Evolutionary conservation across 2,888 invertebrate genomes (phyloP).

Genomic region (Drosophila barbarae): DNA sequence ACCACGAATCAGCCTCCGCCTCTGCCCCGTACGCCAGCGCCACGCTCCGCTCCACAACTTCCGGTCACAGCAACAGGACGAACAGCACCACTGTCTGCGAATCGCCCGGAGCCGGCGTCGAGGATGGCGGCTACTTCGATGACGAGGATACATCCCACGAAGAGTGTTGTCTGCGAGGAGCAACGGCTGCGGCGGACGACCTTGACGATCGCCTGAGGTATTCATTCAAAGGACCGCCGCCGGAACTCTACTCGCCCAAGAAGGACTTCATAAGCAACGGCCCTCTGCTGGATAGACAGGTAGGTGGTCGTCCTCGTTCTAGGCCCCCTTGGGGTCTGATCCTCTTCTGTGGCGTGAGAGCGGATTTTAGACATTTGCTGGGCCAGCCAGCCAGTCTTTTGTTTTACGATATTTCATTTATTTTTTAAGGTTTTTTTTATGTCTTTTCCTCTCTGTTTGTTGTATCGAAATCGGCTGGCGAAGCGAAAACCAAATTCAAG

Average conservation of each 20-base stretch:
- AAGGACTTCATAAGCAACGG: slow-evolving; percentile 74
- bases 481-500: slow-evolving; percentile 57
- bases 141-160: slow-evolving; percentile 8
- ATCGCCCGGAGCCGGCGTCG: slow-evolving; percentile 4
- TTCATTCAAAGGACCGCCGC: slow-evolving; percentile 75
- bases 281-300: slow-evolving; percentile 74
- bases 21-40: slow-evolving; percentile 18
- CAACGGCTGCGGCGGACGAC: slow-evolving; percentile 12
- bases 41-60: slow-evolving; percentile 43
- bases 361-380: slow-evolving; percentile 3
- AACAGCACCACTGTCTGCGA: slow-evolving; percentile 44
- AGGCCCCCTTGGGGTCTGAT: neutral
- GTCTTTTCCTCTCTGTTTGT: slow-evolving; percentile 10
- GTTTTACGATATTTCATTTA: slow-evolving; percentile 49
- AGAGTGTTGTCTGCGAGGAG: slow-evolving; percentile 10
- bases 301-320: slow-evolving; percentile 42
- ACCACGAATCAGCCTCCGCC: neutral
- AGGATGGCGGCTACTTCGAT: slow-evolving; percentile 7
- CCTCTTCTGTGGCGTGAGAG: slow-evolving; percentile 46
- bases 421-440: slow-evolving; percentile 26
- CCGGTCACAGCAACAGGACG: slow-evolving; percentile 37
- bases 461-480: slow-evolving; percentile 52
- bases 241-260: slow-evolving; percentile 72
- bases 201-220: slow-evolving; percentile 57
- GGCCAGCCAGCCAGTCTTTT: slow-evolving; percentile 11